Evolutionary conservation across 2,888 invertebrate species (phyloP).

Genomic region (Cenopis cana): DNA sequence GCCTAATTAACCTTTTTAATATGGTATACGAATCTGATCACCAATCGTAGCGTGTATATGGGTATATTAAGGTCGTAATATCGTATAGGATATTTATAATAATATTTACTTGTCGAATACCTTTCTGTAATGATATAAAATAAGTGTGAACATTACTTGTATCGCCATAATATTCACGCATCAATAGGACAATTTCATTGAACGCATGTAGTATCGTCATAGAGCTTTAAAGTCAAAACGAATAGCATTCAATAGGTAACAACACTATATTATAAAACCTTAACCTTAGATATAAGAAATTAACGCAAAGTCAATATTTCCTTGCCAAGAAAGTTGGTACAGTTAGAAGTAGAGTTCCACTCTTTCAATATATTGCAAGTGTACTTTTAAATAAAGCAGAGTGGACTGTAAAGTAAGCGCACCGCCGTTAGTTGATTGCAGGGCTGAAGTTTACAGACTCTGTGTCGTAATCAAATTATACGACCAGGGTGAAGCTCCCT

Average conservation of each 20-base stretch:
- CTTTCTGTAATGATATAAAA: too few relatives aligned
- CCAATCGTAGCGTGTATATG: background rate
- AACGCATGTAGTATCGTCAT: background rate
- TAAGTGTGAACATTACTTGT: too few relatives aligned
- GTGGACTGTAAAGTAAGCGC: constrained; percentile 6
- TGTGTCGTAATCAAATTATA: constrained; percentile 24
- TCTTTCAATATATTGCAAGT: constrained; percentile 6
- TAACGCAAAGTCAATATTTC: too few relatives aligned
- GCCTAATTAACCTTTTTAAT: background rate
- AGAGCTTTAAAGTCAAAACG: background rate
- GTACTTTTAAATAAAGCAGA: constrained; percentile 19
- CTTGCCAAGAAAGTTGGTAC: background rate
- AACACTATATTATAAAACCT: background rate
- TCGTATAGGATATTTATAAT: background rate
- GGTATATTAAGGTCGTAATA: background rate
- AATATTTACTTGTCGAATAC: too few relatives aligned
- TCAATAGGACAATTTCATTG: too few relatives aligned
- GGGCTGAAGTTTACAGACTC: constrained; percentile 17
- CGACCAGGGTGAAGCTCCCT: constrained; percentile 5
- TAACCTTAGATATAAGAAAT: background rate
- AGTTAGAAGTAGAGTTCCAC: constrained; percentile 1
- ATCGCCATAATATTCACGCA: too few relatives aligned
- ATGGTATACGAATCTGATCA: background rate
- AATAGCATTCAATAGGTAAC: background rate
- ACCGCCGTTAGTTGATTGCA: constrained; percentile 19